Evolutionary conservation across 2,888 invertebrate species (phyloP), one percentile per base, ranked within the genome.

Genomic region (Acleris literana): DNA sequence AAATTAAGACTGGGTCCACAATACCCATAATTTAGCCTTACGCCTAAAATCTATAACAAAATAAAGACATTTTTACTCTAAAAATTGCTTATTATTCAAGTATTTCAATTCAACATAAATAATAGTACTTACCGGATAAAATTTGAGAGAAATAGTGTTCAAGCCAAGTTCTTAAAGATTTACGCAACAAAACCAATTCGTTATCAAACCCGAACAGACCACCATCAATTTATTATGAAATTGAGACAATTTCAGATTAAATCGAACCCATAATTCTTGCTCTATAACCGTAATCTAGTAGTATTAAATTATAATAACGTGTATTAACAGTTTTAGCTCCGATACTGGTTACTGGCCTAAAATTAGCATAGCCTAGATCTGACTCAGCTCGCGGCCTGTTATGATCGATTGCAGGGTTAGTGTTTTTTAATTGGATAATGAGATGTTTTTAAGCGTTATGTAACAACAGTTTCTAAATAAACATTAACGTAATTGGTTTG

Each of bases 251-350:
- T 61, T 52, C 51, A 67, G 67, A 67, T 67, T 58, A 58, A 54
- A 63, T 62, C 67, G 11, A 54, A 63, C 48, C 54, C 62, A 54
- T 67, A 63, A 67, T 53, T 67, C 49, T 43, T 55, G 48, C 39
- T 64, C 22, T 39, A 64, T 39, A 52, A 55, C 48, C 20, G 64
- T 70, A 70, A 70, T 72, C 74, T 71, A 62, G 64, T 64, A 58
- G 65, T 69, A 71, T 71, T 74, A 73, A 73, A 73, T 74, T 71
- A 74, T 69, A 71, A 71, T 72, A 70, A 70, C 68, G 68, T 73
- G 66, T 72, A 68, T 69, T 60, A 72, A 57, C 61, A 56, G 56
- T 66, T 66, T 66, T 61, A 57, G 65, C 55, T 49, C 39, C 22
- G 57, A 48, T 55, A 55, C 59, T 48, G 52, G 56, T 46, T 44